Evolutionary conservation across 2,888 invertebrate genomes (phyloP).

Genomic region (Meghimatium bilineatum): DNA sequence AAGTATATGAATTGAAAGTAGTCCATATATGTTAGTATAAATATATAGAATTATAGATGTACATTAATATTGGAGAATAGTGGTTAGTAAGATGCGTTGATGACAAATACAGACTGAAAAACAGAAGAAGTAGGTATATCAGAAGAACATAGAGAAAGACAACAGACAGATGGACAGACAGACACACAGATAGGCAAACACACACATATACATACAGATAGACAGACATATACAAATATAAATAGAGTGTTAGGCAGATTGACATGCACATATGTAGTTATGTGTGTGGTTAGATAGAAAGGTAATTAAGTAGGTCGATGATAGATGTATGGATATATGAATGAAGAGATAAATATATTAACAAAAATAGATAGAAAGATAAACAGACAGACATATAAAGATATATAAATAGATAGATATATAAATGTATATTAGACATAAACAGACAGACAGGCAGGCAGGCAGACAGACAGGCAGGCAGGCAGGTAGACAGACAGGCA

Average conservation of each 20-base stretch:
- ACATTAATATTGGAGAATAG: not conserved
- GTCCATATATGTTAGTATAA: not conserved
- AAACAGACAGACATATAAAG: too few species aligned
- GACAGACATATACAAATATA: not conserved
- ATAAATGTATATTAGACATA: too few species aligned
- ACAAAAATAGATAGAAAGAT: too few species aligned
- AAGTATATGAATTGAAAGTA: not conserved
- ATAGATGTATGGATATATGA: not conserved
- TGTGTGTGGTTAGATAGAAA: not conserved
- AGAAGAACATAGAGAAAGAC: not conserved
- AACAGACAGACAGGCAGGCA: conserved; percentile 1
- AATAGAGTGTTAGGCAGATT: not conserved
- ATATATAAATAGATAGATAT: too few species aligned
- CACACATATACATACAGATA: not conserved
- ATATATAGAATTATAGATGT: not conserved
- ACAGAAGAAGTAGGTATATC: not conserved
- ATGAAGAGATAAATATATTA: too few species aligned
- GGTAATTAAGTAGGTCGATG: not conserved
- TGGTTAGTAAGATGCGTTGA: not conserved
- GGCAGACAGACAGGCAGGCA: not conserved
- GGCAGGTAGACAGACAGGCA: too few species aligned
- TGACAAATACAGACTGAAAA: not conserved
- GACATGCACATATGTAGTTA: not conserved
- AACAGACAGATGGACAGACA: not conserved
- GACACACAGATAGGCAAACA: not conserved